Percentiles rank a stretch among this genome's conserved stretches.
These are phyloP conservation scores for Trichechus manatus DNA, from an alignment of 2,113 vertebrate genomes.

Conservation along the genomic window DNA sequence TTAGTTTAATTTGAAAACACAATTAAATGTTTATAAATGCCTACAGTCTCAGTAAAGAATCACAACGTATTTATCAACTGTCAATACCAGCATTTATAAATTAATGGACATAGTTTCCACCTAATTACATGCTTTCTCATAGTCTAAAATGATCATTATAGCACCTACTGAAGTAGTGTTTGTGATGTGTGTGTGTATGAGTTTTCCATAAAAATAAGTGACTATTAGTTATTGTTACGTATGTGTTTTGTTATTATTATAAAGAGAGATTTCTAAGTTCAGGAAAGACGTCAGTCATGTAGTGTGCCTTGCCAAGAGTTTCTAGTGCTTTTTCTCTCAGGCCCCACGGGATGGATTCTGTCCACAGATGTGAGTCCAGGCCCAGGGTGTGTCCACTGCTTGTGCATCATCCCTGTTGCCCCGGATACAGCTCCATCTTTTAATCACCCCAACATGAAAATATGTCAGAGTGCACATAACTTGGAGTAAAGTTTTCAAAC, in stretches of 20 bases:
- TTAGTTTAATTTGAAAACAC: not conserved
- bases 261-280: not conserved
- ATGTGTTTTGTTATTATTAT: not conserved
- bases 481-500: not conserved
- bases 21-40: not conserved
- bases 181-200: not conserved
- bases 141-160: not conserved
- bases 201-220: not conserved
- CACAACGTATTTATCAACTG: not conserved
- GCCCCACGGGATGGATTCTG: not conserved
- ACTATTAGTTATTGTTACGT: not conserved
- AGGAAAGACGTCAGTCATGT: accelerated
- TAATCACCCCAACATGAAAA: not conserved
- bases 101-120: not conserved
- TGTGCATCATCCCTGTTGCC: not conserved
- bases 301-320: no score
- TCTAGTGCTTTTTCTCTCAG: not conserved
- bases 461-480: not conserved
- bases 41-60: not conserved
- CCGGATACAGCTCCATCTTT: not conserved
- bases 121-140: not conserved
- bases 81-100: not conserved
- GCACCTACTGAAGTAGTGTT: not conserved
- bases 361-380: not conserved
- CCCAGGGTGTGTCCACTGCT: accelerated